Evolutionary conservation across 2,797 vertebrate genomes (phyloP).

Genomic region (Neosalanx taihuensis): DNA sequence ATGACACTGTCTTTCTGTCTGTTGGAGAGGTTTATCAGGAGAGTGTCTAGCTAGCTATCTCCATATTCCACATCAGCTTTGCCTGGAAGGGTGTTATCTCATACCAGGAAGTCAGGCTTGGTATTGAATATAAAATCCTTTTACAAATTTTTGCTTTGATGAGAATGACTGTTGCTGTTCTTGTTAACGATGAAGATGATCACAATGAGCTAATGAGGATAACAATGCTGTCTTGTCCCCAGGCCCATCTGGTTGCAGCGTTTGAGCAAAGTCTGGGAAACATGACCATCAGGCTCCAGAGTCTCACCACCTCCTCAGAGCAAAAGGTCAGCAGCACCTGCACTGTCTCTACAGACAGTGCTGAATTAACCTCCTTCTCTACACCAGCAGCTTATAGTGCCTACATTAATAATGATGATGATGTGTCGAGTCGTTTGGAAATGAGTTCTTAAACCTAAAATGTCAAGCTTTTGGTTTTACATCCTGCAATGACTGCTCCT

Average conservation of each 20-base stretch:
- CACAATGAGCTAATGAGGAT: not conserved
- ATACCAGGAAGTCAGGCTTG: not conserved
- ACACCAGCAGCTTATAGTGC: too few relatives aligned
- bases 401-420: too few relatives aligned
- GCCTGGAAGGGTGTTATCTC: not conserved
- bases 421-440: too few relatives aligned
- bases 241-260: constrained; percentile 87
- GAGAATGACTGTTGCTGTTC: not conserved
- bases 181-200: not conserved
- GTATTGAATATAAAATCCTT: not conserved
- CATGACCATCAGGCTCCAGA: constrained; percentile 86
- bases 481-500: not conserved
- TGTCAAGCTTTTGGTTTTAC: too few relatives aligned
- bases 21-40: constrained; percentile 1
- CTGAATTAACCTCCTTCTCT: not conserved
- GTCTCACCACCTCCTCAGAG: constrained; percentile 83
- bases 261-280: constrained; percentile 88
- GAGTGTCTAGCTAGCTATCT: not conserved
- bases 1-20: not conserved
- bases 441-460: too few relatives aligned
- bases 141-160: not conserved
- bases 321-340: constrained; percentile 75
- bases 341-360: not conserved
- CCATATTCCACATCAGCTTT: not conserved
- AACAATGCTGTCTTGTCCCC: constrained; percentile 19